Percentiles rank a stretch among this genome's conserved stretches.
phyloP scores from a whole-genome alignment of 1,140 invertebrate genomes.

The Arctopsyche grandis region DNA sequence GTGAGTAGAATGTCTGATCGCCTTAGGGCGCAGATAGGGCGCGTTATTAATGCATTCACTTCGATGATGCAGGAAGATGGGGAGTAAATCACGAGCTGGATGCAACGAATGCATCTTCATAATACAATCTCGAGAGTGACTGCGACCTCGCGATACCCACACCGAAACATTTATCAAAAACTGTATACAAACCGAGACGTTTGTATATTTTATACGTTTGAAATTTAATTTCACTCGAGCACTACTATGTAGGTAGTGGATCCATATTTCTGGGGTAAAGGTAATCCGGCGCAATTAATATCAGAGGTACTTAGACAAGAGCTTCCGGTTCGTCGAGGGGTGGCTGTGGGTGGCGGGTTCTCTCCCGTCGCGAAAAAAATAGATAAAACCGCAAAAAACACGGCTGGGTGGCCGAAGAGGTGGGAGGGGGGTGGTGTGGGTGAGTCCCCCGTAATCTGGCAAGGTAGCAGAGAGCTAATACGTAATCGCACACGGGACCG shows the following conservation, averaged over 20 bases:
- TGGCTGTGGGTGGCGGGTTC: not conserved
- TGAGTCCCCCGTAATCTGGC: constrained; percentile 40
- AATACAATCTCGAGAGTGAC: not conserved
- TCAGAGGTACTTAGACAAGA: constrained; percentile 38
- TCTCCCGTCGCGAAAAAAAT: constrained; percentile 19
- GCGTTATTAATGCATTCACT: constrained; percentile 40
- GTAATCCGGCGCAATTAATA: constrained; percentile 41
- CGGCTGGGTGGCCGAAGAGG: constrained; percentile 7
- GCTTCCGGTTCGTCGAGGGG: constrained; percentile 31
- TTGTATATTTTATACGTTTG: no score
- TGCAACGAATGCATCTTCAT: constrained; percentile 33
- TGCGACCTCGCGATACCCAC: not conserved
- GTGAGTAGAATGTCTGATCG: not conserved
- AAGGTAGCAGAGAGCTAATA: constrained; percentile 49
- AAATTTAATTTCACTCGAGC: no score
- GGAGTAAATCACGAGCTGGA: constrained; percentile 20
- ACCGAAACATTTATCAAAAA: not conserved
- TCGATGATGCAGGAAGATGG: constrained; percentile 36
- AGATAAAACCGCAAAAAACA: constrained; percentile 46
- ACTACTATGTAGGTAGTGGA: no score
- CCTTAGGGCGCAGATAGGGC: constrained; percentile 28
- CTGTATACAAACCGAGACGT: no score
- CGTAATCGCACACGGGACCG: constrained; percentile 47
- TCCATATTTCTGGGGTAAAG: not conserved
- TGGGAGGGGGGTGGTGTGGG: no score